phyloP scores from a whole-genome alignment of 2,113 vertebrate genomes.

The Calonectris borealis region DNA sequence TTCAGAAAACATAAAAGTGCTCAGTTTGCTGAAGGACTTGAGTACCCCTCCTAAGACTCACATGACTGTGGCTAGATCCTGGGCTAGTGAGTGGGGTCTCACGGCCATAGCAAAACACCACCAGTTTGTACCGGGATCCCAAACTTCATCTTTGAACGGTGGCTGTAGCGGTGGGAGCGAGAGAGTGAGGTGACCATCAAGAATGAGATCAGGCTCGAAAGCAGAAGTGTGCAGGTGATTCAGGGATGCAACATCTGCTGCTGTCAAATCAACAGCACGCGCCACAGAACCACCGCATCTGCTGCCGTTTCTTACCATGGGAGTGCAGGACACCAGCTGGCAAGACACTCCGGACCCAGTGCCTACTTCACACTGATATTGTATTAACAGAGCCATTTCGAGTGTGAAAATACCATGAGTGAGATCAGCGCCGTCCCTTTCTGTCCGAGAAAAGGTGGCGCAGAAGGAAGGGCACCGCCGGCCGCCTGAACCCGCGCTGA shows the following conservation, averaged over 20 bases:
- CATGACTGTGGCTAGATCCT: too few species aligned
- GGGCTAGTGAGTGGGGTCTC: background rate
- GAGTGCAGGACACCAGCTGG: background rate
- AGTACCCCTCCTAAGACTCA: background rate
- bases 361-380: background rate
- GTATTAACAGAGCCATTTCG: background rate
- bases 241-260: background rate
- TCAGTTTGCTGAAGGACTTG: background rate
- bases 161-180: accelerated
- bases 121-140: background rate
- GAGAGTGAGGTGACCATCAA: background rate
- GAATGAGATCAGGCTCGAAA: background rate
- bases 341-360: background rate
- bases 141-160: background rate
- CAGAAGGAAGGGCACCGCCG: accelerated
- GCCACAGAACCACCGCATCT: background rate
- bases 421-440: background rate
- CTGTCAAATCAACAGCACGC: background rate
- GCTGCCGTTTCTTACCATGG: background rate
- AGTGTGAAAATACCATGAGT: background rate
- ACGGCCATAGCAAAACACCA: background rate
- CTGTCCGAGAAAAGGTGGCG: accelerated
- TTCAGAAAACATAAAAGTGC: background rate
- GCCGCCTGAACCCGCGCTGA: accelerated
- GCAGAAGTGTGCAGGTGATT: background rate